Conservation (phyloP, 2,888 invertebrate species). For the Corbicula japonica region DNA sequence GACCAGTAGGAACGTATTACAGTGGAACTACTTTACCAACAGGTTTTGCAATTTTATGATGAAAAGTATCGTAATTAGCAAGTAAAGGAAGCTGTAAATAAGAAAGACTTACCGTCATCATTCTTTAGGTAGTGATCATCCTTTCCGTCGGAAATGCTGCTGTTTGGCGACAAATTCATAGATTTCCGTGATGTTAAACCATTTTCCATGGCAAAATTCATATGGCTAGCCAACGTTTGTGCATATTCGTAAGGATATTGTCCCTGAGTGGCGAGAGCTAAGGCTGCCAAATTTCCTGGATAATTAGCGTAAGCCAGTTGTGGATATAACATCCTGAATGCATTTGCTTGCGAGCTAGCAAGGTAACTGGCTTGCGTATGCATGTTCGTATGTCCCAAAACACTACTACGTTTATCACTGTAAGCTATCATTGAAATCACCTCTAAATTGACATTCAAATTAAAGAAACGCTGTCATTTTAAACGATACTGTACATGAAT, state of each 20-base stretch:
- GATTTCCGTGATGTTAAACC: constrained; percentile 54
- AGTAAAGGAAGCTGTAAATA: too few species aligned
- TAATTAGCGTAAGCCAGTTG: constrained; percentile 61
- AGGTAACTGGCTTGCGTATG: constrained; percentile 56
- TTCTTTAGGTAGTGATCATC: constrained; percentile 56
- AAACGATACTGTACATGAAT: constrained; percentile 58
- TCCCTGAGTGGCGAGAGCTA: constrained; percentile 64
- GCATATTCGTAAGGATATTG: constrained; percentile 67
- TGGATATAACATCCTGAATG: constrained; percentile 66
- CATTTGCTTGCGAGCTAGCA: constrained; percentile 56
- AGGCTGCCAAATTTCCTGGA: constrained; percentile 62
- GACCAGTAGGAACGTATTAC: too few species aligned
- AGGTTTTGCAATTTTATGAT: too few species aligned
- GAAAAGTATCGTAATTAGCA: too few species aligned
- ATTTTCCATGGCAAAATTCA: constrained; percentile 60
- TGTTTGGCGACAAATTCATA: constrained; percentile 63
- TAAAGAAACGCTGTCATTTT: constrained; percentile 61
- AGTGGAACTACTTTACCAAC: too few species aligned
- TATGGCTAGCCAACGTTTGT: constrained; percentile 59
- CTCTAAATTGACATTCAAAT: constrained; percentile 49
- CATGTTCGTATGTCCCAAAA: constrained; percentile 57
- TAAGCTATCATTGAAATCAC: constrained; percentile 54
- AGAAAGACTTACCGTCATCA: constrained; percentile 63
- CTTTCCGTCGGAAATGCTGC: constrained; percentile 64
- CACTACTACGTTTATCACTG: constrained; percentile 52